Conservation (phyloP, 2,888 invertebrate species). For the Arenicola marina region DNA sequence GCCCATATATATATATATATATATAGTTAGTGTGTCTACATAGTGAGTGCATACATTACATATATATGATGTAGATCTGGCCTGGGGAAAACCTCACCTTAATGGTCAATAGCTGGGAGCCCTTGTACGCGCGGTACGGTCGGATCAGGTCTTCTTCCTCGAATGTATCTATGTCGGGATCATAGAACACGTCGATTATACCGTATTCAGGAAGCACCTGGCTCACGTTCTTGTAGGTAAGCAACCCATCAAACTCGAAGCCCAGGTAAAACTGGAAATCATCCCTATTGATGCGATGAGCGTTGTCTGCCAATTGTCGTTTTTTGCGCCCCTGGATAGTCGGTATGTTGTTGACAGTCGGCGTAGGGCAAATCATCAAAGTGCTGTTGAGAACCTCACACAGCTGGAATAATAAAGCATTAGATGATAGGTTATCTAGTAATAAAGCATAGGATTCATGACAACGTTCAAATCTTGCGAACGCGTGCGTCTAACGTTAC, state of each 20-base stretch:
- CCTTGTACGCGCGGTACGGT: background rate
- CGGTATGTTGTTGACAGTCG: background rate
- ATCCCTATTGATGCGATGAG: background rate
- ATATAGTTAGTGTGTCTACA: too few relatives aligned
- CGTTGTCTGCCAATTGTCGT: background rate
- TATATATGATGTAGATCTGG: too few relatives aligned
- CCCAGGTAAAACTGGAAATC: slow-evolving; percentile 6
- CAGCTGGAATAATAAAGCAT: too few relatives aligned
- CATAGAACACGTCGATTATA: background rate
- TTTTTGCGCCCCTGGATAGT: background rate
- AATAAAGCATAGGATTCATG: too few relatives aligned
- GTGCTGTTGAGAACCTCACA: slow-evolving; percentile 1
- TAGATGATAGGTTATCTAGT: too few relatives aligned
- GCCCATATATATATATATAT: too few relatives aligned
- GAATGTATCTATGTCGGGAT: background rate
- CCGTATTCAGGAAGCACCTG: background rate
- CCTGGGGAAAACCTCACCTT: too few relatives aligned
- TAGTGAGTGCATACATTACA: too few relatives aligned
- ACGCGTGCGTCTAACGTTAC: too few relatives aligned
- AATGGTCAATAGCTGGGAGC: background rate
- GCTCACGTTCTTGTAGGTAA: background rate
- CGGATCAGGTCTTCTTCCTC: background rate
- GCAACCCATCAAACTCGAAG: slow-evolving; percentile 1
- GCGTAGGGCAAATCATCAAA: background rate
- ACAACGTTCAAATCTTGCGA: too few relatives aligned